Conservation (phyloP, 1,140 invertebrate genomes). For the Drosophila subpulchrella region DNA sequence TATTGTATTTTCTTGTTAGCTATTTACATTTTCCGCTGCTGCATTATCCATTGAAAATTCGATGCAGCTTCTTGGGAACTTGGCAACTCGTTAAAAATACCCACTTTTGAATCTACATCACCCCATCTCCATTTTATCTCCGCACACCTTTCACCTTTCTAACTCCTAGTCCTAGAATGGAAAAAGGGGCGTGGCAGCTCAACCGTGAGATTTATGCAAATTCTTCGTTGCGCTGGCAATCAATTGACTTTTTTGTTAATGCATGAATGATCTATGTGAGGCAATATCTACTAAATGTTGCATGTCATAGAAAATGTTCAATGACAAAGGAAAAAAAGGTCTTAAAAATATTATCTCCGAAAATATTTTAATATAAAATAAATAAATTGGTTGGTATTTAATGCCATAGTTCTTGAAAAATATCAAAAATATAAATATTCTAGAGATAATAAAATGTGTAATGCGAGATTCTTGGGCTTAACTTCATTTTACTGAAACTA, state of each 20-base stretch:
- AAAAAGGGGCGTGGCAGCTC: conserved; percentile 19
- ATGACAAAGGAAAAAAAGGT: too few species aligned
- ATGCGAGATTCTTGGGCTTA: not conserved
- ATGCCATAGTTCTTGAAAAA: not conserved
- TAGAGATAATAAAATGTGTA: too few species aligned
- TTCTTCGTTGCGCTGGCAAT: conserved; percentile 25
- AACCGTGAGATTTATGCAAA: conserved; percentile 48
- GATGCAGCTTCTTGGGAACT: conserved; percentile 44
- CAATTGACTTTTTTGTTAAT: conserved; percentile 31
- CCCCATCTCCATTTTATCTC: conserved; percentile 25
- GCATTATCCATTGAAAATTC: conserved; percentile 54
- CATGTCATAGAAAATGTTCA: too few species aligned
- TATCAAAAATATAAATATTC: not conserved
- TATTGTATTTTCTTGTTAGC: conserved; percentile 56
- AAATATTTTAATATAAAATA: too few species aligned
- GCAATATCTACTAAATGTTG: conserved; percentile 2
- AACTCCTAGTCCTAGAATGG: not conserved
- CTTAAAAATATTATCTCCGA: too few species aligned
- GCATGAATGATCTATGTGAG: conserved; percentile 8
- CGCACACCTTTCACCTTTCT: conserved; percentile 48
- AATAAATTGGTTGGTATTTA: too few species aligned
- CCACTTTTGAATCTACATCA: conserved; percentile 7
- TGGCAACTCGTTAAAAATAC: conserved; percentile 50
- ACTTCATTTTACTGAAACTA: too few species aligned
- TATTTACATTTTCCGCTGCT: conserved; percentile 53